A percentile compares a stretch with the other conserved stretches of the same genome.
These are phyloP conservation scores for Aphelenchoides besseyi DNA, from an alignment of 1,140 invertebrate species.

Conservation along the genomic window DNA sequence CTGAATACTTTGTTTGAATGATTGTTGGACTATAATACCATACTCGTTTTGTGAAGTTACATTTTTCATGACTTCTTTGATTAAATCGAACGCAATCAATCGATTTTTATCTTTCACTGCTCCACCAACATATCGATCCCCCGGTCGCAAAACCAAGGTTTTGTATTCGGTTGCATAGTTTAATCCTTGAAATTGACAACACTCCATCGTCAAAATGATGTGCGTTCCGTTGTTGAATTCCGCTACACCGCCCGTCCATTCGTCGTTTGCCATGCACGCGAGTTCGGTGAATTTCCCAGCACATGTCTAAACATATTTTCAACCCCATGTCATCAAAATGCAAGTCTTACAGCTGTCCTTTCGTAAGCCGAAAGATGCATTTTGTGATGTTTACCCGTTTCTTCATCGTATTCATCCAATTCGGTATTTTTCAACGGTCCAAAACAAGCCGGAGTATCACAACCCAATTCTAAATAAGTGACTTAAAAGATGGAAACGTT, in stretches of 20 bases:
- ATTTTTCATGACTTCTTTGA: slow-evolving; percentile 50
- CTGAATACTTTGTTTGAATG: slow-evolving; percentile 12
- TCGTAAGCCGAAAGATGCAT: slow-evolving; percentile 21
- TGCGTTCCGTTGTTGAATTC: slow-evolving; percentile 48
- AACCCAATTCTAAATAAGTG: slow-evolving; percentile 26
- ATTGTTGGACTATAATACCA: slow-evolving; percentile 18
- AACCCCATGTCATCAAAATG: not conserved
- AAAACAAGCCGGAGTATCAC: slow-evolving; percentile 40
- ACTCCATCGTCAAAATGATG: slow-evolving; percentile 45
- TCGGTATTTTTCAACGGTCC: slow-evolving; percentile 14
- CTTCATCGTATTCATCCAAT: slow-evolving; percentile 31
- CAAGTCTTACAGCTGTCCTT: slow-evolving; percentile 29
- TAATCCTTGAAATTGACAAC: slow-evolving; percentile 33
- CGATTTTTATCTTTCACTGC: slow-evolving; percentile 33
- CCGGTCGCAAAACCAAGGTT: slow-evolving; percentile 26
- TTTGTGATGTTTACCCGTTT: slow-evolving; percentile 14
- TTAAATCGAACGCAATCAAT: slow-evolving; percentile 39
- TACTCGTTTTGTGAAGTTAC: slow-evolving; percentile 38
- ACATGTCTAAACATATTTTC: slow-evolving; percentile 26
- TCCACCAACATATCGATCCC: slow-evolving; percentile 38
- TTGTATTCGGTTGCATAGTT: slow-evolving; percentile 39
- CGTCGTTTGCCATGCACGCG: slow-evolving; percentile 35
- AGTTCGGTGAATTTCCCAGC: slow-evolving; percentile 31
- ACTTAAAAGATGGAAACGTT: not conserved
- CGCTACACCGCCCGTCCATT: slow-evolving; percentile 42